Conservation (phyloP, 2,888 invertebrate species). For the Amphipyra tragopoginis region DNA sequence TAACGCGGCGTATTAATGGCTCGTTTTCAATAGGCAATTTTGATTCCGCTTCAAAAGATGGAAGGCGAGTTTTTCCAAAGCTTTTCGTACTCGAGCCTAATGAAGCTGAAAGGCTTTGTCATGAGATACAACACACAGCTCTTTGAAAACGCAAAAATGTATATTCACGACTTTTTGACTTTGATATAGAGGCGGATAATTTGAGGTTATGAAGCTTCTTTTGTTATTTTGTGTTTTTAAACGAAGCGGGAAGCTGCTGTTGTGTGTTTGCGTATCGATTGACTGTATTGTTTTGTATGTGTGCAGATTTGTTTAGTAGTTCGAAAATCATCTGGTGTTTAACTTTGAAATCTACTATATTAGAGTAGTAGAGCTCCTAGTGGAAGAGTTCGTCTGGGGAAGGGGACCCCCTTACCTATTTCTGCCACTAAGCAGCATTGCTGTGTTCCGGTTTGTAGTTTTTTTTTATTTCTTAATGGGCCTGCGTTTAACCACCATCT, state of each 20-base stretch:
- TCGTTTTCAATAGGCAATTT: slow-evolving; percentile 68
- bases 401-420: too few relatives aligned
- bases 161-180: slow-evolving; percentile 50
- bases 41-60: slow-evolving; percentile 50
- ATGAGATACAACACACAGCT: slow-evolving; percentile 63
- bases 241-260: not conserved
- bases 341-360: too few relatives aligned
- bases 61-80: slow-evolving; percentile 56
- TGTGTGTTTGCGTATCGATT: too few relatives aligned
- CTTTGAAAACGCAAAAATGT: slow-evolving; percentile 43
- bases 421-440: too few relatives aligned
- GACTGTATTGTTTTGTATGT: too few relatives aligned
- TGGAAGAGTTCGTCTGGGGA: too few relatives aligned
- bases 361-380: too few relatives aligned
- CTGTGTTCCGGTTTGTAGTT: too few relatives aligned
- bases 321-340: too few relatives aligned
- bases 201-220: slow-evolving; percentile 18
- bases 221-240: slow-evolving; percentile 12
- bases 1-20: slow-evolving; percentile 56
- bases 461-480: too few relatives aligned
- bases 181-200: slow-evolving; percentile 32
- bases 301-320: too few relatives aligned
- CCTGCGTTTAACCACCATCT: too few relatives aligned
- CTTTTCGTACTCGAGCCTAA: slow-evolving; percentile 63
- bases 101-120: slow-evolving; percentile 73